Evolutionary conservation across 2,113 vertebrate genomes (phyloP).

Genomic region (Halcyon malimbica): DNA sequence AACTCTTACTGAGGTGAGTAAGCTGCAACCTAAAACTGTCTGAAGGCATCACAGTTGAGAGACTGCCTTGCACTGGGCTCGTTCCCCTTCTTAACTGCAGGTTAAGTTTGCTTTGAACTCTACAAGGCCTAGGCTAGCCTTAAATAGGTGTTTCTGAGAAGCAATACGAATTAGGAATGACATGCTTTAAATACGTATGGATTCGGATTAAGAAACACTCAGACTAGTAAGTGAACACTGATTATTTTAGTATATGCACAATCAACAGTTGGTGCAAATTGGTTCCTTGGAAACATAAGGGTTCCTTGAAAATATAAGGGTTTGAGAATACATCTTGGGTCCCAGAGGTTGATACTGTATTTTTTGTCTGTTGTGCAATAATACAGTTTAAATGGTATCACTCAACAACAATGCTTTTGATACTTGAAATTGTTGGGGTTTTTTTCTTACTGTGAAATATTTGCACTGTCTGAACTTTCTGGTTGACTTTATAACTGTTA

Average conservation of each 20-base stretch:
- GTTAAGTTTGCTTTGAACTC: neutral
- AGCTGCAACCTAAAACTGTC: neutral
- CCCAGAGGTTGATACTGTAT: neutral
- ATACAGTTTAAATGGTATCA: conserved; percentile 58
- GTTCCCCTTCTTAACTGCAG: neutral
- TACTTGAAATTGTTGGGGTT: conserved; percentile 77
- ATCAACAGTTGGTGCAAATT: neutral
- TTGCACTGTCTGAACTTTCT: conserved; percentile 79
- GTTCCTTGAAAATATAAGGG: neutral
- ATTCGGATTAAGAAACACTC: neutral
- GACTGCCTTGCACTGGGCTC: neutral
- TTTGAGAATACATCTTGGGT: neutral
- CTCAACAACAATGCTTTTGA: conserved; percentile 75
- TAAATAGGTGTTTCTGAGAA: conserved; percentile 19
- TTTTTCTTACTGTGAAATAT: conserved; percentile 79
- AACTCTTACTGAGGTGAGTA: neutral
- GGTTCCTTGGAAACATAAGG: conserved; percentile 6
- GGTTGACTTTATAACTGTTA: conserved; percentile 71
- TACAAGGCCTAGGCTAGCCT: conserved; percentile 6
- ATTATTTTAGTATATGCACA: neutral
- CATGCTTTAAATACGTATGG: neutral
- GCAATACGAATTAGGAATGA: conserved; percentile 30
- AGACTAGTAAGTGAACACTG: neutral
- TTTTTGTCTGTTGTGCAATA: conserved; percentile 71
- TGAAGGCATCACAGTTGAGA: neutral